phyloP scores from a whole-genome alignment of 2,113 vertebrate species.

The Oryzias javanicus region DNA sequence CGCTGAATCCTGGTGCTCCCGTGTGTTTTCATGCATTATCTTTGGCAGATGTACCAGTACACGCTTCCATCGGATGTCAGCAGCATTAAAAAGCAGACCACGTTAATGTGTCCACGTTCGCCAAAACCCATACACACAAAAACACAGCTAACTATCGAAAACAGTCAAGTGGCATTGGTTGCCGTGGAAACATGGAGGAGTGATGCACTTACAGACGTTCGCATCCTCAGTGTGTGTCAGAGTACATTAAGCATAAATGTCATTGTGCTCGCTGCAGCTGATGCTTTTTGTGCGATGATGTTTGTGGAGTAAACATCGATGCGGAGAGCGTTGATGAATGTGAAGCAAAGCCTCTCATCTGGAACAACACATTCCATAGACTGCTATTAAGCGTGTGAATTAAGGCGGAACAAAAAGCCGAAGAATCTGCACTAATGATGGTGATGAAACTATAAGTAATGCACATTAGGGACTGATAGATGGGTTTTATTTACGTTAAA shows the following conservation, averaged over 20 bases:
- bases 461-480: too few relatives aligned
- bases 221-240: slow-evolving; percentile 9
- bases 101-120: too few relatives aligned
- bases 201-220: slow-evolving; percentile 14
- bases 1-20: too few relatives aligned
- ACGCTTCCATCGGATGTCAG: too few relatives aligned
- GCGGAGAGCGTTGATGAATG: slow-evolving; percentile 43
- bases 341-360: slow-evolving; percentile 39
- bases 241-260: slow-evolving; percentile 49
- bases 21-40: too few relatives aligned
- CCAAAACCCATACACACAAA: not conserved
- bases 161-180: slow-evolving; percentile 23
- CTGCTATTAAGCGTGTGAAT: slow-evolving; percentile 35
- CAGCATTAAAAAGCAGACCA: too few relatives aligned
- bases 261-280: slow-evolving; percentile 52
- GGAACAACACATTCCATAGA: slow-evolving; percentile 31
- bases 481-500: too few relatives aligned
- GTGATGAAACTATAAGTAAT: too few relatives aligned
- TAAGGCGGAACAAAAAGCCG: not conserved
- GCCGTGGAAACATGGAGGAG: slow-evolving; percentile 34
- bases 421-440: too few relatives aligned
- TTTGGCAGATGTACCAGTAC: too few relatives aligned
- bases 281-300: slow-evolving; percentile 60
- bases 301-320: slow-evolving; percentile 52
- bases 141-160: slow-evolving; percentile 15